Base-by-base conservation (phyloP, 2,888 invertebrate species). In the Epistrophe eligans region DNA sequence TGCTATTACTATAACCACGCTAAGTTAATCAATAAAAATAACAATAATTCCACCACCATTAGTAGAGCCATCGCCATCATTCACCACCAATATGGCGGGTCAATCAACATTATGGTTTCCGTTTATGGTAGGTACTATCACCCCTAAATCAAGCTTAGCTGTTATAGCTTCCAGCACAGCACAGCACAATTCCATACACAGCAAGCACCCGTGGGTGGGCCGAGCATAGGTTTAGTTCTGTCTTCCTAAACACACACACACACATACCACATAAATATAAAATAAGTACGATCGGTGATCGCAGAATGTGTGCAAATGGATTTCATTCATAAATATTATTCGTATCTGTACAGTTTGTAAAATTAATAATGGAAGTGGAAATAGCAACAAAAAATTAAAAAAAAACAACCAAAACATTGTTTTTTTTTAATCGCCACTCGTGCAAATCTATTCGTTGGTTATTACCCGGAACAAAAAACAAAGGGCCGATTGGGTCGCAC, bases 281-380 rank as follows among this genome's bases (percentile, higher is more conserved):
- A 76, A 45, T 60, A 60, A 24, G 50, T 70, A 43, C 35, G 38
- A 72, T 70, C 81, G 40, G 48, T 73, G 70, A 72, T 80, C 71
- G 62, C 70, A 70, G 72, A 76, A 71, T 64, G 64, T 66, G 64
- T 58, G 71, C 79, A 84, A 84, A 84, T 81, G 70, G 73, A 74
- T 79, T 85, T 85, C 85, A 85, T 85, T 85, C 82, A 85, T 85
- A 82, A 84, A 82, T 67, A 72, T 55, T 60, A 7, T 70, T 58
- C 40, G 38, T 72, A 60, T 79, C 77, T 55, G 45, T 64, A 45
- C 28, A 19, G 67, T 66, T 67, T 77, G 81, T 81, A 79, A 79
- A 81, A 77, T 77, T 73, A 81, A 77, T 77, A 81, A 77, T 81
- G 48, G 71, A 76, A 77, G 52, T 76, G 48, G 40, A 35, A 73